Base-by-base conservation (phyloP, 2,888 invertebrate genomes). In the Epinotia nisella region DNA sequence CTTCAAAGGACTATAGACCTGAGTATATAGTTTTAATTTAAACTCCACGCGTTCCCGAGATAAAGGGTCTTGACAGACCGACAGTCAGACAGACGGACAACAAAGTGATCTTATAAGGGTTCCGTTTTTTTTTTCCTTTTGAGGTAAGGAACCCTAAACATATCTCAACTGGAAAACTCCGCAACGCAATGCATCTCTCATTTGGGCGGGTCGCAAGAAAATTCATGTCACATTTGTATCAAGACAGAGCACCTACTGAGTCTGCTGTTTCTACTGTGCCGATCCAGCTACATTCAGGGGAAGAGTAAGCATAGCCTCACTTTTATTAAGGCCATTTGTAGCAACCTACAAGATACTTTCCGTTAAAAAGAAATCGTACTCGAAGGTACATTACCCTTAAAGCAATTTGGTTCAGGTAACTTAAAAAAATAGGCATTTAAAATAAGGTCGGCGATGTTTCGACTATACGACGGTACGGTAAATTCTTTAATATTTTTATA, bases 251-350 rank as follows among this genome's bases (percentile, higher is more conserved):
- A n/a, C n/a, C n/a, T 64, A 39, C 64, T 24, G 35, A 53, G 5
- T 21, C 21, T 10, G 4, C 49, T n/a, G 15, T 19, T 24, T 53
- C 19, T 39, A 41, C n/a, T 56, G 41, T 56, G 21, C 24, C 39
- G 39, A 39, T 13, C 55, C 55, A 24, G 15, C 21, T 77, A 78
- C 75, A 71, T 77, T 77, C 77, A 74, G 76, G 72, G 66, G 29
- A 61, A 75, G 62, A 80, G 80, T 79, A 77, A 77, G 77, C 76
- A 76, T 75, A 77, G 77, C 76, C 76, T 75, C 78, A 35, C 70
- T 76, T 80, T 78, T 80, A 82, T 81, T 77, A 77, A 75, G 74
- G 76, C 78, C 78, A 82, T 83, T 83, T 81, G 75, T 83, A 80
- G 79, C 76, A 76, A 3, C 7, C 35, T 35, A 35, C 35, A 35